Conservation (phyloP, 1,140 invertebrate genomes). For the Hypsibius dujardini region DNA sequence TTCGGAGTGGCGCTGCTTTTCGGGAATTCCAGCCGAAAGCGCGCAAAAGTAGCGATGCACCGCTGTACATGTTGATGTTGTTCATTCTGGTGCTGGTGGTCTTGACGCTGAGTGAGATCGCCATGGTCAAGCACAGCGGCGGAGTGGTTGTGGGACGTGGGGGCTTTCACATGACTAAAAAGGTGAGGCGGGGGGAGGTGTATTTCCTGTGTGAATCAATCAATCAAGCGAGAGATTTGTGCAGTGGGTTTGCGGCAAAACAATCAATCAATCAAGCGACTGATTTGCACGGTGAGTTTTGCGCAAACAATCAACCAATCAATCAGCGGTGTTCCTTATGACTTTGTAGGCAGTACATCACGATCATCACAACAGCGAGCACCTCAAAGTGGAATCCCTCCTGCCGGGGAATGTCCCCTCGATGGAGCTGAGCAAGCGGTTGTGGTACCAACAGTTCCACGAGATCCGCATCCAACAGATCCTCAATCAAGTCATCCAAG, state of each 20-base stretch:
- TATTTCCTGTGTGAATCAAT: no score
- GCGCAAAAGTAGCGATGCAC: neutral
- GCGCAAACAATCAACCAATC: no score
- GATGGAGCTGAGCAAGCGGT: constrained; percentile 14
- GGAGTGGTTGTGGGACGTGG: neutral
- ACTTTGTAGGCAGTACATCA: neutral
- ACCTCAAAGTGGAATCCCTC: constrained; percentile 15
- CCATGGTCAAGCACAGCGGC: constrained; percentile 17
- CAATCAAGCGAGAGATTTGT: no score
- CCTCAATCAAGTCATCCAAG: neutral
- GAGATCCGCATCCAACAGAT: constrained; percentile 8
- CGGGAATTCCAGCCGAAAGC: no score
- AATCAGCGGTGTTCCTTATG: no score
- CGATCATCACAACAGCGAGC: constrained; percentile 17
- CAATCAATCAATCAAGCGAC: no score
- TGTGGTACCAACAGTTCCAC: constrained; percentile 14
- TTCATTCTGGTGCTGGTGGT: constrained; percentile 13
- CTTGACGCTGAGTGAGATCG: constrained; percentile 5
- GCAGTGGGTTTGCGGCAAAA: no score
- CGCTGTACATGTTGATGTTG: constrained; percentile 12
- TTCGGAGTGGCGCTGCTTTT: no score
- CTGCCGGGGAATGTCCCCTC: constrained; percentile 15
- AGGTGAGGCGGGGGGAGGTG: no score
- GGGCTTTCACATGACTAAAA: constrained; percentile 1
- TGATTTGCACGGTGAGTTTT: no score